Evolutionary conservation across 2,888 invertebrate species (phyloP), one percentile per base, ranked within the genome.

Genomic region (Imbricaverruca yamaguchii): DNA sequence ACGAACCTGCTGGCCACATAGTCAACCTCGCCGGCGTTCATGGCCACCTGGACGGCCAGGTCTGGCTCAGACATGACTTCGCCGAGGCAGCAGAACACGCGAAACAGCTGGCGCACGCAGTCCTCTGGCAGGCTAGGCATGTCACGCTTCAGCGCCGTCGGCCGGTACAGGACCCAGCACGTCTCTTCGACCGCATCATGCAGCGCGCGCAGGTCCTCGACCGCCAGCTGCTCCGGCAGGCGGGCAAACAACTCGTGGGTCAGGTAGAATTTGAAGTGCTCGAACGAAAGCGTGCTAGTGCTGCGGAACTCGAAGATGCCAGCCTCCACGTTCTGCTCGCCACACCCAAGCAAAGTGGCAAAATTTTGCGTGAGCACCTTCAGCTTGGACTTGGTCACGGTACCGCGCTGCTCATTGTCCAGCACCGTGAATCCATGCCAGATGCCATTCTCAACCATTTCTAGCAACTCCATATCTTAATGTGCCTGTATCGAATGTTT

Each of bases 351-450:
- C 7, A 93, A 88, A 0, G 93, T 93, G 13, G 93, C 94, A 80
- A 94, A 91, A 86, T 93, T 94, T 1, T 94, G 93, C 63, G 94
- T 94, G 77, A 83, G 78, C 61, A 93, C 93, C 92, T 94, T 94
- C 84, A 94, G 89, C 87, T 93, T 93, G 0, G 93, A 93, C 88
- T 94, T 94, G 84, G 92, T 91, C 81, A 93, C 94, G 83, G 90
- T 88, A 83, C 92, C 91, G 83, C 90, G 89, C 85, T 89, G 88
- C 83, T 91, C 90, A 83, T 90, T 91, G 86, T 92, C 92, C 83
- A 94, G 88, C 15, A 92, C 91, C 85, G 92, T 90, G 87, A 94
- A 94, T 77, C 94, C 94, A 87, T 94, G 92, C 93, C 94, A 94
- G 85, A 94, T 91, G 87, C 92, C 92, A 86, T 93, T 93, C 7